Evolutionary conservation across 2,797 vertebrate species (phyloP).

Genomic region (Columba guinea): DNA sequence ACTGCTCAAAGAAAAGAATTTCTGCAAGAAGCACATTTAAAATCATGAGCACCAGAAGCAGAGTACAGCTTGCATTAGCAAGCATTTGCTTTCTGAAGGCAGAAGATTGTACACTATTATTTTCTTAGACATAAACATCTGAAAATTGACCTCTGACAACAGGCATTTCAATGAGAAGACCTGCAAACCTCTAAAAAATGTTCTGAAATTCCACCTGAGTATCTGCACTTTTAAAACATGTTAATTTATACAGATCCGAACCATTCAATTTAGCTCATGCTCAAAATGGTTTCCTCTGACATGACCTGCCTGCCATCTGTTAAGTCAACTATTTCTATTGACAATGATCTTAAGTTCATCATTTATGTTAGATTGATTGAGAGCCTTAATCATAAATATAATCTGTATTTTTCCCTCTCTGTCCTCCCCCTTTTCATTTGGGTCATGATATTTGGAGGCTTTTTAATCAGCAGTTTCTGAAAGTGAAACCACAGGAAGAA

Average conservation of each 20-base stretch:
- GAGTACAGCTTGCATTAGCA: not conserved
- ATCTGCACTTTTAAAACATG: conserved; percentile 61
- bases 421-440: not conserved
- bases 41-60: not conserved
- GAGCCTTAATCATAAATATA: conserved; percentile 65
- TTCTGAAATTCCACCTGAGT: conserved; percentile 49
- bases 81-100: not conserved
- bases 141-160: conserved; percentile 8
- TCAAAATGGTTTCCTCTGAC: conserved; percentile 62
- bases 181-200: conserved; percentile 10
- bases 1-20: conserved; percentile 37
- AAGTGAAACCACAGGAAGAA: not conserved
- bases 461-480: conserved; percentile 56
- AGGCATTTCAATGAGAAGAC: not conserved
- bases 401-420: conserved; percentile 28
- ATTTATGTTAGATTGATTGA: conserved; percentile 28
- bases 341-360: conserved; percentile 66
- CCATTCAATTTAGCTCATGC: conserved; percentile 66
- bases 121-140: not conserved
- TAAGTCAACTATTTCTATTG: conserved; percentile 72
- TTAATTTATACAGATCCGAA: conserved; percentile 75
- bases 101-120: not conserved
- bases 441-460: not conserved
- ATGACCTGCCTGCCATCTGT: conserved; percentile 74
- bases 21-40: conserved; percentile 3